Evolutionary conservation across 1,140 invertebrate species (phyloP).

Genomic region (Camponotus vicinus): DNA sequence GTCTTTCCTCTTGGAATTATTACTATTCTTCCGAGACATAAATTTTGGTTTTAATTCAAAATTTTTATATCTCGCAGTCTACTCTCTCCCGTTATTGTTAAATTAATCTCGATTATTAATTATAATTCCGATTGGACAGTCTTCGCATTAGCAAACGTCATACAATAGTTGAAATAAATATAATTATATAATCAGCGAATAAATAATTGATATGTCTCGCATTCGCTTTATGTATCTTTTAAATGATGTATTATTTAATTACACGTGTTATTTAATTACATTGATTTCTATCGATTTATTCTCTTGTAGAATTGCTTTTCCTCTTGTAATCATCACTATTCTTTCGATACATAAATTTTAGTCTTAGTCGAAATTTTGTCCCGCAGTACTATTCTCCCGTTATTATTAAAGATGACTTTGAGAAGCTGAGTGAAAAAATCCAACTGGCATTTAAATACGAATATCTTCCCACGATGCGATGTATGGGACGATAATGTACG

Average conservation of each 20-base stretch:
- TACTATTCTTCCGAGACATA: too few species aligned
- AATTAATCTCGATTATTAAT: too few species aligned
- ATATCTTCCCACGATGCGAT: constrained; percentile 5
- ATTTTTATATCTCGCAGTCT: too few species aligned
- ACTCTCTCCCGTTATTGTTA: too few species aligned
- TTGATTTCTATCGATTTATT: not conserved
- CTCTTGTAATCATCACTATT: not conserved
- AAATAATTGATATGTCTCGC: not conserved
- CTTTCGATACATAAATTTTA: not conserved
- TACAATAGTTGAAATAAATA: not conserved
- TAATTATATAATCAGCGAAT: constrained; percentile 4
- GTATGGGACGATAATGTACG: not conserved
- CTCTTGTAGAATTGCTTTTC: not conserved
- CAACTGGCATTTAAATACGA: constrained; percentile 22
- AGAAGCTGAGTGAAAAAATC: not conserved
- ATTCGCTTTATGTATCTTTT: not conserved
- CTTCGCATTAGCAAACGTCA: not conserved
- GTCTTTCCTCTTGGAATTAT: too few species aligned
- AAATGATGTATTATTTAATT: not conserved
- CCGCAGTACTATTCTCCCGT: too few species aligned
- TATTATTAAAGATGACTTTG: not conserved
- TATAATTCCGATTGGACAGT: not conserved
- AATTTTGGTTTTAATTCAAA: too few species aligned
- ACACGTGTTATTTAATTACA: not conserved
- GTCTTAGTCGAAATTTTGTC: not conserved